Evolutionary conservation across 1,140 invertebrate species (phyloP).

Genomic region (Ceratina japonica): DNA sequence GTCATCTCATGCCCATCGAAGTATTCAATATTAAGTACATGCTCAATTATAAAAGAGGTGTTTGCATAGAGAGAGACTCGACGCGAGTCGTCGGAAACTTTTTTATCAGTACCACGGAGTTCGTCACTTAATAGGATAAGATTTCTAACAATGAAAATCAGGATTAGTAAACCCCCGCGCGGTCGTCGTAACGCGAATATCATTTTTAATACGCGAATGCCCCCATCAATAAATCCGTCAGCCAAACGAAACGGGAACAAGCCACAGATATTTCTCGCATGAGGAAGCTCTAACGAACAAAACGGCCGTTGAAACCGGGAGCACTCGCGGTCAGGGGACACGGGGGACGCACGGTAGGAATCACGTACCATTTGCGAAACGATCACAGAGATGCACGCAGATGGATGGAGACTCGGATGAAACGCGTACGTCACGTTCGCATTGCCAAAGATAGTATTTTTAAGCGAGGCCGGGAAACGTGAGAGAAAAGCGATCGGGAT

Average conservation of each 20-base stretch:
- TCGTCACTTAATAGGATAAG: too few relatives aligned
- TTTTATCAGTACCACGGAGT: too few relatives aligned
- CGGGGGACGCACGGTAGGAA: conserved; percentile 6
- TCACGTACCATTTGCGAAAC: neutral
- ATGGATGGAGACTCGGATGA: neutral
- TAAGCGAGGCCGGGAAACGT: conserved; percentile 60
- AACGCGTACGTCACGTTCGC: conserved; percentile 53
- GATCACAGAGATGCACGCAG: neutral
- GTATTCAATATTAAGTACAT: neutral
- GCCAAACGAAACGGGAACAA: too few relatives aligned
- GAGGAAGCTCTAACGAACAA: neutral
- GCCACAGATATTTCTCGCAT: too few relatives aligned
- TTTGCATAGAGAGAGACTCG: neutral
- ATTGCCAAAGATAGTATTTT: conserved; percentile 75
- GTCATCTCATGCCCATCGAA: neutral
- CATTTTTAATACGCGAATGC: too few relatives aligned
- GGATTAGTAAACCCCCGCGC: too few relatives aligned
- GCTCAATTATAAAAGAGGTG: neutral
- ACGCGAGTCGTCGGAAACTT: neutral
- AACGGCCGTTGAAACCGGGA: neutral
- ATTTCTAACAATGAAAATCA: too few relatives aligned
- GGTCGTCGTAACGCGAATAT: too few relatives aligned
- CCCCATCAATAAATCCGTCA: too few relatives aligned
- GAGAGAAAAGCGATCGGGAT: conserved; percentile 2
- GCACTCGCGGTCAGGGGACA: neutral